Percentiles rank a stretch among this genome's conserved stretches.
Evolutionary conservation across 1,140 invertebrate genomes (phyloP).

Genomic region (Mylabris phalerata): DNA sequence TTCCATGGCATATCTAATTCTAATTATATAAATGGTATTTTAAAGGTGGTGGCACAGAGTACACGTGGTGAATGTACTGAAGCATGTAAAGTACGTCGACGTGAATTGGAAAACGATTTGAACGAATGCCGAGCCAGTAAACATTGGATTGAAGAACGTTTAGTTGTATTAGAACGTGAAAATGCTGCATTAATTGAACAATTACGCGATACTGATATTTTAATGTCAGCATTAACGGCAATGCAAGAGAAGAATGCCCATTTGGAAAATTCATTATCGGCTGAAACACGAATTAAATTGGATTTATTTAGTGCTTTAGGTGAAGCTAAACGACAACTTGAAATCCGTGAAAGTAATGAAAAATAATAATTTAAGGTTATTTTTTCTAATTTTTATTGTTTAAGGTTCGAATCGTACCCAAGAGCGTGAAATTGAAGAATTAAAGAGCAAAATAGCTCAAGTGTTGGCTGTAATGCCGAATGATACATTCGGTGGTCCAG

Average conservation of each 20-base stretch:
- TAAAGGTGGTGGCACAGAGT: slow-evolving; percentile 36
- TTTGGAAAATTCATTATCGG: slow-evolving; percentile 86
- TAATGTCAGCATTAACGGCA: slow-evolving; percentile 70
- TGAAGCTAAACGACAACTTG: slow-evolving; percentile 86
- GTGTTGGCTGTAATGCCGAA: slow-evolving; percentile 86
- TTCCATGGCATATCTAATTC: too few relatives aligned
- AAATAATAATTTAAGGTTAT: too few relatives aligned
- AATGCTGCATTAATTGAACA: slow-evolving; percentile 47
- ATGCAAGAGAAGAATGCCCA: slow-evolving; percentile 84
- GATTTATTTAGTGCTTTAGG: slow-evolving; percentile 94
- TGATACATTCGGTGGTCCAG: slow-evolving; percentile 48
- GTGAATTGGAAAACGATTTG: slow-evolving; percentile 72
- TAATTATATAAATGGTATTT: too few relatives aligned
- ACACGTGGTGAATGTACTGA: slow-evolving; percentile 65
- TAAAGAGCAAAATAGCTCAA: slow-evolving; percentile 86
- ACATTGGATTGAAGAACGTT: slow-evolving; percentile 64
- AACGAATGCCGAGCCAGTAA: slow-evolving; percentile 67
- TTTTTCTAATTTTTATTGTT: slow-evolving; percentile 18
- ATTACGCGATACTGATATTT: slow-evolving; percentile 70
- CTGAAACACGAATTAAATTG: slow-evolving; percentile 92
- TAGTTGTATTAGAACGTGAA: slow-evolving; percentile 31
- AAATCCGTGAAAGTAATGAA: slow-evolving; percentile 76
- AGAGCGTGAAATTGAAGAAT: slow-evolving; percentile 84
- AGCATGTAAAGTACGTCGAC: slow-evolving; percentile 62
- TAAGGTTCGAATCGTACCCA: slow-evolving; percentile 68